phyloP scores from a whole-genome alignment of 2,888 invertebrate genomes.

The Loripinus fragilis region DNA sequence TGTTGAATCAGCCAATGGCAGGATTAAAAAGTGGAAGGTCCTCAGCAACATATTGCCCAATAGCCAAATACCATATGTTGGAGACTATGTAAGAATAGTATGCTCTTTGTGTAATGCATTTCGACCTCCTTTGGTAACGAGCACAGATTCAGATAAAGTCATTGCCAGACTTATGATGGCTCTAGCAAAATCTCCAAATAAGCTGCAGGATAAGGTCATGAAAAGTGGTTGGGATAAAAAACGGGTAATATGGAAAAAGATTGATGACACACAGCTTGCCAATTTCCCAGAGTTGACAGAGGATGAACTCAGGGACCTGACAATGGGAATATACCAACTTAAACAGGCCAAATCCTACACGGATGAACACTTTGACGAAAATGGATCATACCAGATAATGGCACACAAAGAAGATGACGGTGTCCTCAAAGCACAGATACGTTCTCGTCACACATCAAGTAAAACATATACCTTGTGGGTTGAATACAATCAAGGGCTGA shows the following conservation, averaged over 20 bases:
- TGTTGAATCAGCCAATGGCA: constrained; percentile 21
- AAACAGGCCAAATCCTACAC: too few relatives aligned
- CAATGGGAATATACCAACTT: too few relatives aligned
- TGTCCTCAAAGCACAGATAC: too few relatives aligned
- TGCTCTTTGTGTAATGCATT: constrained; percentile 12
- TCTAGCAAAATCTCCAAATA: neutral
- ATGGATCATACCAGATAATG: too few relatives aligned
- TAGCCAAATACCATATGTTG: constrained; percentile 9
- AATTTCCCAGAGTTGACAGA: too few relatives aligned
- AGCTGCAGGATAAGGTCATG: neutral
- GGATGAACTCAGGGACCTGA: too few relatives aligned
- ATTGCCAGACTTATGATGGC: neutral
- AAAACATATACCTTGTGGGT: too few relatives aligned
- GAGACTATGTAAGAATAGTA: constrained; percentile 9
- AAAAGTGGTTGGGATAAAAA: constrained; percentile 2
- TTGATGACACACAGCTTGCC: neutral
- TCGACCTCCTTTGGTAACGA: neutral
- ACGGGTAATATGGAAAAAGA: neutral
- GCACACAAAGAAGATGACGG: too few relatives aligned
- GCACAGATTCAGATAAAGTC: neutral
- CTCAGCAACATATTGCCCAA: constrained; percentile 15
- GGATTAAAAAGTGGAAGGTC: constrained; percentile 31
- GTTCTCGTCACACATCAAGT: too few relatives aligned
- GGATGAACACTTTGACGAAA: too few relatives aligned
- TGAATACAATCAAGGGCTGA: too few relatives aligned